Conservation (phyloP, 2,113 vertebrate genomes). For the rat (Rattus norvegicus) region DNA sequence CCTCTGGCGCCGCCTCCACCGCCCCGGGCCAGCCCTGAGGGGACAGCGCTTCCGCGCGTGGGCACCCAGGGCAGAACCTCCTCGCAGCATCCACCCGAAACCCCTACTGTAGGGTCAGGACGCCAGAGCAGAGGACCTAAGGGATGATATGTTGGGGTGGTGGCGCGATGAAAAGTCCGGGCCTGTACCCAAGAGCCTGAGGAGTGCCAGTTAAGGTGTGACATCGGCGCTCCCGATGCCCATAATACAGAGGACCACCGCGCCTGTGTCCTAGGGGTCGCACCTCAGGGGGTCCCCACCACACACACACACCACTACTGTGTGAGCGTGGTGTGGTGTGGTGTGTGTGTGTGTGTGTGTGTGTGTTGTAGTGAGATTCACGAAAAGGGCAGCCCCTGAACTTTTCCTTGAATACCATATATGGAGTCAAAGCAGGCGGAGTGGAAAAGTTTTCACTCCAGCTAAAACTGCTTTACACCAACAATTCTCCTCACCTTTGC, state of each 20-base stretch:
- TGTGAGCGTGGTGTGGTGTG: not conserved
- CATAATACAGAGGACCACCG: not conserved
- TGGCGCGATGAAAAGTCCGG: not conserved
- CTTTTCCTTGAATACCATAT: conserved; percentile 17
- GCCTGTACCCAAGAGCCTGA: not conserved
- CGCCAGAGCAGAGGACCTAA: not conserved
- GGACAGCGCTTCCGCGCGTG: not conserved
- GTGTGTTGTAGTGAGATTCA: not conserved
- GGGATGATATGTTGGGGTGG: not conserved
- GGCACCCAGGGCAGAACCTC: not conserved
- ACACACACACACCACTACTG: too few species aligned
- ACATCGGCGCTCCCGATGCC: not conserved
- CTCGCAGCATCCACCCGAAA: not conserved
- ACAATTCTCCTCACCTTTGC: not conserved
- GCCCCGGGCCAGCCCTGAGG: not conserved
- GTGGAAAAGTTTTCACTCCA: not conserved
- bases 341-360: not conserved
- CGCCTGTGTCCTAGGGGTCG: not conserved
- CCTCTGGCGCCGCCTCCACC: not conserved
- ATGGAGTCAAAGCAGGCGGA: conserved; percentile 8
- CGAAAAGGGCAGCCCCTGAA: not conserved
- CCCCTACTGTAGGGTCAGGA: not conserved
- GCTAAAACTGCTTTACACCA: not conserved
- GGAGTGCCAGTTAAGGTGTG: not conserved
- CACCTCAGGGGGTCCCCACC: not conserved